phyloP scores from a whole-genome alignment of 2,113 vertebrate genomes.

The Catharus fuscescens region DNA sequence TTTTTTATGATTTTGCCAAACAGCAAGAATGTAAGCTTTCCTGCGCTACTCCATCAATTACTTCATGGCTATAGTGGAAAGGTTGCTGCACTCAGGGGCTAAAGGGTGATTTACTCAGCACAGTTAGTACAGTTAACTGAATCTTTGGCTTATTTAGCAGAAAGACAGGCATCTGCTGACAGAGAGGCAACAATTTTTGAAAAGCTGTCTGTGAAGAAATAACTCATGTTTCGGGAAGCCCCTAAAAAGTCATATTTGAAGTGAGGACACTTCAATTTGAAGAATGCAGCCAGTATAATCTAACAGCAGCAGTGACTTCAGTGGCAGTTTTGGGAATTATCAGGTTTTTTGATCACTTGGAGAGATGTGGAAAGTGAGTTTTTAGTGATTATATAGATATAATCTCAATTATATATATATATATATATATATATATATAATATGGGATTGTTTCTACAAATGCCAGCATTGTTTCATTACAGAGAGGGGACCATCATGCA shows the following conservation, averaged over 20 bases:
- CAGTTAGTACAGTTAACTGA: not conserved
- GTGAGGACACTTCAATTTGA: not conserved
- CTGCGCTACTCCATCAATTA: conserved; percentile 49
- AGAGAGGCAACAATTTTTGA: conserved; percentile 8
- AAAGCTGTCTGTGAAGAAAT: conserved; percentile 28
- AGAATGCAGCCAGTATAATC: not conserved
- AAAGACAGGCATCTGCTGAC: conserved; percentile 3
- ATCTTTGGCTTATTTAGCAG: not conserved
- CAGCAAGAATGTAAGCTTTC: conserved; percentile 32
- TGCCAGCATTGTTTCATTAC: not conserved
- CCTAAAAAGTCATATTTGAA: not conserved
- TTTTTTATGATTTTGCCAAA: conserved; percentile 50
- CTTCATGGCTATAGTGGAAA: conserved; percentile 27
- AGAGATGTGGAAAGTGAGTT: not conserved
- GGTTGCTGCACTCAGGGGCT: not conserved
- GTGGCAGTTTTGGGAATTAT: not conserved
- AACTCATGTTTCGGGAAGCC: not conserved
- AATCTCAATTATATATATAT: not conserved
- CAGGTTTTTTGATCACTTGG: not conserved
- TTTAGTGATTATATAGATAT: not conserved
- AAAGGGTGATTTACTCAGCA: conserved; percentile 18
- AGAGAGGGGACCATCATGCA: not conserved
- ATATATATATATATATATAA: not conserved
- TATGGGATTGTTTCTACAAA: not conserved
- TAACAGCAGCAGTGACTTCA: not conserved